A percentile compares a stretch with the other conserved stretches of the same genome.
phyloP scores from a whole-genome alignment of 2,888 invertebrate species.

The Agrochola macilenta region DNA sequence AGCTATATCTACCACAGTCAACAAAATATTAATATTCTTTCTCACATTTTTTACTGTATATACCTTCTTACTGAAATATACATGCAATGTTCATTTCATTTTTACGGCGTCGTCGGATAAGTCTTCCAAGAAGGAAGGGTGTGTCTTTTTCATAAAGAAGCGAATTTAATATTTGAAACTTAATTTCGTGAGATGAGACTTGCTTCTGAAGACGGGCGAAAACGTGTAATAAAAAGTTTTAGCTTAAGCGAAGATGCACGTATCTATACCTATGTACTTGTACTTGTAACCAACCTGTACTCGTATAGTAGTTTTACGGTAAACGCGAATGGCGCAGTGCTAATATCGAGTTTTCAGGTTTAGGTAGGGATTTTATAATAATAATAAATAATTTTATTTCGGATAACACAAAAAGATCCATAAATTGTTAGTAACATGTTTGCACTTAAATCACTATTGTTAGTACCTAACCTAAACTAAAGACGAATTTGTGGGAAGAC shows the following conservation, averaged over 20 bases:
- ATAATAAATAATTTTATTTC: no score
- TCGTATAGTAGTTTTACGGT: not conserved
- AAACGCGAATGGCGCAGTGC: not conserved
- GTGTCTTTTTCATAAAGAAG: constrained; percentile 81
- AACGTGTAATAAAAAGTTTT: constrained; percentile 69
- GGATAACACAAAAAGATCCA: no score
- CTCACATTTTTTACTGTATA: not conserved
- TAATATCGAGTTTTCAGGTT: not conserved
- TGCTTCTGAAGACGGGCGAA: constrained; percentile 47
- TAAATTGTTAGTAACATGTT: no score
- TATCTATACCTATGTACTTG: not conserved
- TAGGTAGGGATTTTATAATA: not conserved
- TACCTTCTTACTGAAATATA: not conserved
- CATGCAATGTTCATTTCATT: constrained; percentile 37
- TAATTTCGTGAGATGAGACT: constrained; percentile 85
- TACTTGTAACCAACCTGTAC: not conserved
- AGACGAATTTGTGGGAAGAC: no score
- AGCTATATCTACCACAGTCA: not conserved
- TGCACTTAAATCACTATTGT: no score
- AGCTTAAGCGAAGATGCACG: constrained; percentile 36
- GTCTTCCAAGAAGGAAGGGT: constrained; percentile 65
- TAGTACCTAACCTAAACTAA: no score
- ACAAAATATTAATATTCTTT: not conserved
- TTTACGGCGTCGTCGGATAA: constrained; percentile 49
- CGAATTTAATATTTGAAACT: constrained; percentile 88